Evolutionary conservation across 1,140 invertebrate genomes (phyloP), one percentile per base, ranked within the genome.

Genomic region (Ceratosolen fusciceps): DNA sequence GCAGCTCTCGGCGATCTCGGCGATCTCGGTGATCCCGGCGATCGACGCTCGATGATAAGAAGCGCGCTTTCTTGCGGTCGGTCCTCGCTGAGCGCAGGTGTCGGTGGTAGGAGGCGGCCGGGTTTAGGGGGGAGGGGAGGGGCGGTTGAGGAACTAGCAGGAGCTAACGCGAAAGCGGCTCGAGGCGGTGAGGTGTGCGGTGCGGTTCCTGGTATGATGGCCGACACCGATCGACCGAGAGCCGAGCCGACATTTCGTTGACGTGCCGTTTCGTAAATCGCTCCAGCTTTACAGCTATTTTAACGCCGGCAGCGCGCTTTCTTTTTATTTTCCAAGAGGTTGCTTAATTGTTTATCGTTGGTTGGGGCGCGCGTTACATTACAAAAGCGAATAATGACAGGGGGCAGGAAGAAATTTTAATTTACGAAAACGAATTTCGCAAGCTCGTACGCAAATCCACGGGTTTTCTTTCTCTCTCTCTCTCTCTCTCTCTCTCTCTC

Each of bases 31-130:
- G 60, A 52, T 49, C 39, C 21, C 49, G 49, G 73, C 58, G 77
- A 78, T 74, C 31, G n/a, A 0, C 24, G 43, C 3, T 4, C 68
- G 2, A 19, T 82, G 82, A 83, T 84, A 85, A 83, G 43, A 12
- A 78, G 47, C 34, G 47, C 72, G 34, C 77, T 75, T 67, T 67
- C 60, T 29, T 21, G 31, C 1, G 49, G 71, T 47, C 74, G 12
- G 71, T 26, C 16, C 49, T 58, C 65, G 29, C 62, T 70, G 71
- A 77, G 58, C 80, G 7, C 4, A n/a, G n/a, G n/a, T n/a, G n/a
- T n/a, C n/a, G n/a, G n/a, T n/a, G n/a, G n/a, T n/a, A n/a, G n/a
- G n/a, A n/a, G n/a, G n/a, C n/a, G n/a, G n/a, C n/a, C n/a, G n/a
- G n/a, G n/a, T n/a, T n/a, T n/a, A n/a, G n/a, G n/a, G n/a, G n/a